A percentile compares a stretch with the other conserved stretches of the same genome.
These are phyloP conservation scores for Poeciliopsis presidionis DNA, from an alignment of 2,797 vertebrate genomes.

Conservation along the genomic window DNA sequence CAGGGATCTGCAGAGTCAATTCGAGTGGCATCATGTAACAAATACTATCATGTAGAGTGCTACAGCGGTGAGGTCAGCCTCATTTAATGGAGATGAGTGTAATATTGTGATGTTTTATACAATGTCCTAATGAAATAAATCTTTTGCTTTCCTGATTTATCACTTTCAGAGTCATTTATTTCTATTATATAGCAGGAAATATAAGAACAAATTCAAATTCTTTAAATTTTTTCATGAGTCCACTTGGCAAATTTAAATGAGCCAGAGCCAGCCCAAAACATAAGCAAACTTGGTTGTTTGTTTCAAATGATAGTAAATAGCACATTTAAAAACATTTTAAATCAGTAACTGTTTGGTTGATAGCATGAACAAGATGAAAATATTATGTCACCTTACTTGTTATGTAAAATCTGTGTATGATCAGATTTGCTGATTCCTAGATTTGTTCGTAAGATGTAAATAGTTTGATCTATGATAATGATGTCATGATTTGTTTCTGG, in stretches of 20 bases:
- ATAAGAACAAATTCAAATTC: neutral
- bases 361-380: neutral
- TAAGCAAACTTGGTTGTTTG: neutral
- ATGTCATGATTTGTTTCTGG: neutral
- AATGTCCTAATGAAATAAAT: neutral
- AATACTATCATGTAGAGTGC: slow-evolving; percentile 88
- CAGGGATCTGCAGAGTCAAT: slow-evolving; percentile 91
- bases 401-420: neutral
- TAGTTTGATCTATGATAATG: neutral
- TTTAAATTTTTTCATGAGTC: neutral
- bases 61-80: slow-evolving; percentile 83
- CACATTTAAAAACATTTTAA: neutral
- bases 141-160: neutral
- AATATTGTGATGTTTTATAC: slow-evolving; percentile 6
- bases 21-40: slow-evolving; percentile 86
- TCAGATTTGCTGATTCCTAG: neutral
- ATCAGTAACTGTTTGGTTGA: neutral
- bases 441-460: neutral
- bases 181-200: neutral
- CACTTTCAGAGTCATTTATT: neutral
- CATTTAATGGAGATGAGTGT: slow-evolving; percentile 27
- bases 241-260: neutral
- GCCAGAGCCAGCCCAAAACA: neutral
- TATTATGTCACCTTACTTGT: neutral
- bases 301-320: neutral